A percentile compares a stretch with the other conserved stretches of the same genome.
Evolutionary conservation across 2,113 vertebrate species (phyloP).

Genomic region (Triplophysa siluroides): DNA sequence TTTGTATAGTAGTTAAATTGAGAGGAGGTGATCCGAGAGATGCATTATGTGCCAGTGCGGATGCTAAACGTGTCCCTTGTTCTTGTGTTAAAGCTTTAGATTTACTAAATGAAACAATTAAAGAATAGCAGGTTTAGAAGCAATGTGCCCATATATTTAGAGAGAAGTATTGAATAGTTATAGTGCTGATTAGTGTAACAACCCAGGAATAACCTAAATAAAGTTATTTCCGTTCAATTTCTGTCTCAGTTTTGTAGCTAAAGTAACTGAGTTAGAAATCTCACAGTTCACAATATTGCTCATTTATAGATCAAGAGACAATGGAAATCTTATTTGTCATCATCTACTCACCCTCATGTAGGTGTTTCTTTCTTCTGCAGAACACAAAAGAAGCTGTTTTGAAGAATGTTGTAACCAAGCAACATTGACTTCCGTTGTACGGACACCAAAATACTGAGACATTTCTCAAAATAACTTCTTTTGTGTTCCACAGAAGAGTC

Average conservation of each 20-base stretch:
- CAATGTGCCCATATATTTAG: background rate
- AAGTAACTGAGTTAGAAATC: too few relatives aligned
- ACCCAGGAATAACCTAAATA: background rate
- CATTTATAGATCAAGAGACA: background rate
- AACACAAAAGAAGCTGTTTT: too few relatives aligned
- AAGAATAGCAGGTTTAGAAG: conserved; percentile 19
- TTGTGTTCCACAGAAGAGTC: too few relatives aligned
- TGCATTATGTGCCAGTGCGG: background rate
- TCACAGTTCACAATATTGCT: too few relatives aligned
- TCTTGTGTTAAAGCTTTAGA: conserved; percentile 25
- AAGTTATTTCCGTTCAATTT: background rate
- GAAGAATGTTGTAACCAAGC: too few relatives aligned
- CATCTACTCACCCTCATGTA: too few relatives aligned
- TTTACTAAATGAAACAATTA: conserved; percentile 7
- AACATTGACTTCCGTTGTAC: too few relatives aligned
- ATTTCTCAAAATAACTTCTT: too few relatives aligned
- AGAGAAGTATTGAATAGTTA: background rate
- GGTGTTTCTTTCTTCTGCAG: too few relatives aligned
- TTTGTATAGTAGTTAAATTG: conserved; percentile 24
- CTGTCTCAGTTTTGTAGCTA: background rate
- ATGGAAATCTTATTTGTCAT: too few relatives aligned
- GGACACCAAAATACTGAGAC: too few relatives aligned
- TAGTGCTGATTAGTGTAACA: conserved; percentile 4
- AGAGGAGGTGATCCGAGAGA: conserved; percentile 4
- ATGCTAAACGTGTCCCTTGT: background rate